Base-by-base conservation (phyloP, 2,797 vertebrate species). In the Remorina albescens region DNA sequence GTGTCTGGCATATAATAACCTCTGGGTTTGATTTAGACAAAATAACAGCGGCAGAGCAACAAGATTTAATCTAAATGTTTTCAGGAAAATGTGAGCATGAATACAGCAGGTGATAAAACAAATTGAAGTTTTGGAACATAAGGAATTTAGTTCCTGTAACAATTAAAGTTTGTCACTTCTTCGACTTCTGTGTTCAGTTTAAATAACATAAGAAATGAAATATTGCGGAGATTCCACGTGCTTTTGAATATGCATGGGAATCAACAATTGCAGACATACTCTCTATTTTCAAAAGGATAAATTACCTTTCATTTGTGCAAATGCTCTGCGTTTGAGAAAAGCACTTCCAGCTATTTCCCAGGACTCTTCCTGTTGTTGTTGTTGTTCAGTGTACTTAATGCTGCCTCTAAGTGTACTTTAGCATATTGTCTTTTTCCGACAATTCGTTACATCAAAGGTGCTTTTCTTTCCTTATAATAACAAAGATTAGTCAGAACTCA, bases 401-500 rank as follows among this genome's bases (percentile, higher is more conserved):
- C 42, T 19, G 53, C 49, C 46, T 62, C 46, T 67, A 49, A 63
- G 39, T 64, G 19, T 36, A 50, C 61, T 28, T 70, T 41, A 47
- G n/a, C 46, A 41, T 4, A 0, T 11, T 54, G 9, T 12, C 46
- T 39, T 30, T 65, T 63, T 32, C 8, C 32, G 47, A 73, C 71
- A 54, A 78, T 69, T 85, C 53, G 60, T 69, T 74, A 78, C 6
- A 4, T n/a, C 55, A 49, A 76, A 64, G 57, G 2, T 50, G 54
- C 65, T 62, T 78, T 75, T 68, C 47, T 15, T 15, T 57, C 28
- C 18, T 23, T 67, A 32, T 72, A 76, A 78, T 55, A 65, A 74
- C 56, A 80, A 72, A 42, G 58, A 55, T 16, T 57, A 76, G 71
- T 77, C 60, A 75, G 26, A 25, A 39, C 68, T 76, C 25, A 72